phyloP scores from a whole-genome alignment of 2,888 invertebrate species.

The Amaurobius ferox region DNA sequence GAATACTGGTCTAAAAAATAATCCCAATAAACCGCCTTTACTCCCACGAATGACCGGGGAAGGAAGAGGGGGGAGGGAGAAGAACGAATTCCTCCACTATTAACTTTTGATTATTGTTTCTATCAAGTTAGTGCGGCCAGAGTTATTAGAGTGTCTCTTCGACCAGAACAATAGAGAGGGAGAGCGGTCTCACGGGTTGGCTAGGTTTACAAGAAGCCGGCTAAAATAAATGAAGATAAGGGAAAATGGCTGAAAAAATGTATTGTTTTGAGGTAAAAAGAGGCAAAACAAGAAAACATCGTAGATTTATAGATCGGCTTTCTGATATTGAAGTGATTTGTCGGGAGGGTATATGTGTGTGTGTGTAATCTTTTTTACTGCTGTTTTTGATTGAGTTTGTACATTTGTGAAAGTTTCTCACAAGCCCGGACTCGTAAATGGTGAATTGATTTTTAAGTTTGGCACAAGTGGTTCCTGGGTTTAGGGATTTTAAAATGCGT shows the following conservation, averaged over 20 bases:
- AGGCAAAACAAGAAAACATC: conserved; percentile 22
- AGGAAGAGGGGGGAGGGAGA: not conserved
- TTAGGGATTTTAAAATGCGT: too few species aligned
- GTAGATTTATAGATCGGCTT: conserved; percentile 40
- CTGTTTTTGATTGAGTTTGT: not conserved
- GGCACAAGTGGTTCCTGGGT: too few species aligned
- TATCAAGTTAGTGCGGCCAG: conserved; percentile 7
- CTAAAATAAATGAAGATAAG: conserved; percentile 24
- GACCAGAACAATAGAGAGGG: conserved; percentile 53
- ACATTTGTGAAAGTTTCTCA: not conserved
- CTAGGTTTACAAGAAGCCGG: conserved; percentile 52
- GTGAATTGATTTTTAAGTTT: too few species aligned
- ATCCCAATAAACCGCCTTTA: conserved; percentile 6
- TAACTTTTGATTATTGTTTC: conserved; percentile 58
- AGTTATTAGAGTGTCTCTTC: conserved; percentile 66
- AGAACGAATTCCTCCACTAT: conserved; percentile 49
- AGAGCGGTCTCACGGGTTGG: conserved; percentile 50
- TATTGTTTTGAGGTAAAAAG: conserved; percentile 35
- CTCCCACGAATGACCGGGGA: not conserved
- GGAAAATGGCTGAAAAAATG: conserved; percentile 14
- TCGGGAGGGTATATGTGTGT: not conserved
- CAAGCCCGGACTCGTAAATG: too few species aligned
- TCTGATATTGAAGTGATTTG: conserved; percentile 25
- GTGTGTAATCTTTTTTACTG: too few species aligned
- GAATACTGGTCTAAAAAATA: conserved; percentile 1